Evolutionary conservation across 2,888 invertebrate species (phyloP), one percentile per base, ranked within the genome.

Genomic region (Troides aeacus): DNA sequence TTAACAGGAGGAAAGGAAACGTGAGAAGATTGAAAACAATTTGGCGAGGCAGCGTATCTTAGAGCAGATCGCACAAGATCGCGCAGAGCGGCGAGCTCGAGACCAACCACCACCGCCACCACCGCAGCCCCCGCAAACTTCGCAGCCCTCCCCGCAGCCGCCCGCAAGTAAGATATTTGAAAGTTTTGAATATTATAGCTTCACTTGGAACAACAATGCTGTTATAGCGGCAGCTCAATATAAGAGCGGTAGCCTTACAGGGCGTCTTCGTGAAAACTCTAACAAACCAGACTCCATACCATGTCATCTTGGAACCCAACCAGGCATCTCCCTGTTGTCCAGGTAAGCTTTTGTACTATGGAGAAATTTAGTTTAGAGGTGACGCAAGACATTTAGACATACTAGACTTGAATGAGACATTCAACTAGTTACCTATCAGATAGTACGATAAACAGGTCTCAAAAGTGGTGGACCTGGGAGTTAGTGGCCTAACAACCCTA

Each of bases 41-140:
- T 92, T 94, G 15, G 96, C 96, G 0, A 93, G 96, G 15, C 96
- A 98, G 74, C 94, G 96, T 66, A 95, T 98, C 23, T 88, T 95
- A 71, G 95, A 96, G 68, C 97, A 98, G 85, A 98, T 98, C 72
- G 97, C 96, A 0, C 96, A 96, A 81, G 98, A 98, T 86, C 95
- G 96, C 79, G 95, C 95, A 0, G 96, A 96, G 80, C 84, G 96
- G 17, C 93, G 94, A 50, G 87, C 91, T 0, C 65, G 88, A 0
- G 86, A 90, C 72, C 73, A 46, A 36, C 80, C 76, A 3, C 62
- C 76, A 3, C 62, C 75, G 53, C 70, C 75, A 15, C 74, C 18
- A 23, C 63, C 70, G 62, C 64, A 30, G 70, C 72, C 72, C 18
- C 50, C 70, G 57, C 62, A 46, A 7, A 18, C 65, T 7, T 50